These are phyloP conservation scores for Parnassius apollo DNA, from an alignment of 2,888 invertebrate species.

Conservation along the genomic window DNA sequence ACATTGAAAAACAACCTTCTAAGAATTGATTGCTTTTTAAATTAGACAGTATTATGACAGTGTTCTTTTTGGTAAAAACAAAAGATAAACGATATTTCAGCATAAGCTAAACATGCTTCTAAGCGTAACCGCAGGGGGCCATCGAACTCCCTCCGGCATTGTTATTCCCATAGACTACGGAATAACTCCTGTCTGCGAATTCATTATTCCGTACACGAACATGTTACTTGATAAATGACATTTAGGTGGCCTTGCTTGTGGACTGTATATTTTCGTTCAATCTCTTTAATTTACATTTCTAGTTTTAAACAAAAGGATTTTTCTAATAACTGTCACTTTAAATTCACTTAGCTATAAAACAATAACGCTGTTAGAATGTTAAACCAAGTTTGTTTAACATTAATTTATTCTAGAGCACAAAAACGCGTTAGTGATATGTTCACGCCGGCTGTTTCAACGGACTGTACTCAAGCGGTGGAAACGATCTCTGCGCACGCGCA, in stretches of 20 bases:
- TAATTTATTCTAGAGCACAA: constrained; percentile 5
- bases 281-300: constrained; percentile 2
- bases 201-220: constrained; percentile 67
- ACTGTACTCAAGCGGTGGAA: constrained; percentile 29
- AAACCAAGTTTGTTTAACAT: background rate
- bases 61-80: constrained; percentile 21
- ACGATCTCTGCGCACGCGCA: constrained; percentile 34
- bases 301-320: background rate
- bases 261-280: constrained; percentile 34
- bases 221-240: constrained; percentile 55
- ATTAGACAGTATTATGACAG: constrained; percentile 2
- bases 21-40: constrained; percentile 1
- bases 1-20: constrained; percentile 2
- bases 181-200: constrained; percentile 52
- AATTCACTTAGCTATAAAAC: constrained; percentile 8
- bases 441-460: constrained; percentile 33
- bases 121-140: constrained; percentile 63
- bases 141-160: constrained; percentile 68
- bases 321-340: constrained; percentile 6
- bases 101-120: constrained; percentile 37
- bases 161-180: constrained; percentile 72
- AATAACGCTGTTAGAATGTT: background rate
- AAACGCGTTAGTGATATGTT: constrained; percentile 36
- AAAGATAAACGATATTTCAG: constrained; percentile 22
- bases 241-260: constrained; percentile 51